Percentiles rank a stretch among this genome's conserved stretches.
These are phyloP conservation scores for Oncorhynchus clarkii DNA, from an alignment of 2,113 vertebrate species.

Conservation along the genomic window DNA sequence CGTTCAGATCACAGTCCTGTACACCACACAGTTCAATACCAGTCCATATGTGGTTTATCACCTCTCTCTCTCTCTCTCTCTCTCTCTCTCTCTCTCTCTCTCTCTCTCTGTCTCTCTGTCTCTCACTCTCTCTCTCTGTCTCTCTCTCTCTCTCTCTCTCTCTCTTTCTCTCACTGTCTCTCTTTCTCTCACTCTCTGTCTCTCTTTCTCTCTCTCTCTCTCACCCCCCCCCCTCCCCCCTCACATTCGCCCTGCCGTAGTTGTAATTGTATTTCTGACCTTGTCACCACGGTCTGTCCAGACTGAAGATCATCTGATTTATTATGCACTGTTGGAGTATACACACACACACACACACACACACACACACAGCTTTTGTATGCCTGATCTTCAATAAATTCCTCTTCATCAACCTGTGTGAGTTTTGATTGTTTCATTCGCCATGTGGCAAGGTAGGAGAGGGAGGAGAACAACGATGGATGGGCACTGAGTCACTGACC, in stretches of 20 bases:
- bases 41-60: neutral
- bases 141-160: neutral
- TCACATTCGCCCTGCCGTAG: neutral
- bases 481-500: constrained; percentile 3
- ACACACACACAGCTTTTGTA: neutral
- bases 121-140: neutral
- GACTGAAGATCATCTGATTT: neutral
- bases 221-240: neutral
- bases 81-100: no score
- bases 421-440: neutral
- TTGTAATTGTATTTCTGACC: neutral
- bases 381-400: neutral
- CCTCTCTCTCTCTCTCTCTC: no score
- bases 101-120: neutral
- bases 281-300: neutral
- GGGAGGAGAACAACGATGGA: neutral
- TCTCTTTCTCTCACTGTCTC: neutral
- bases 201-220: neutral
- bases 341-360: neutral
- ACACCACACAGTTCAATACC: neutral
- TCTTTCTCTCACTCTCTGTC: neutral
- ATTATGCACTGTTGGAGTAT: neutral
- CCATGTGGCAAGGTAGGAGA: neutral
- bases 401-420: neutral
- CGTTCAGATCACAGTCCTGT: neutral